Conservation (phyloP, 2,797 vertebrate species). For the Polyboroides typus region DNA sequence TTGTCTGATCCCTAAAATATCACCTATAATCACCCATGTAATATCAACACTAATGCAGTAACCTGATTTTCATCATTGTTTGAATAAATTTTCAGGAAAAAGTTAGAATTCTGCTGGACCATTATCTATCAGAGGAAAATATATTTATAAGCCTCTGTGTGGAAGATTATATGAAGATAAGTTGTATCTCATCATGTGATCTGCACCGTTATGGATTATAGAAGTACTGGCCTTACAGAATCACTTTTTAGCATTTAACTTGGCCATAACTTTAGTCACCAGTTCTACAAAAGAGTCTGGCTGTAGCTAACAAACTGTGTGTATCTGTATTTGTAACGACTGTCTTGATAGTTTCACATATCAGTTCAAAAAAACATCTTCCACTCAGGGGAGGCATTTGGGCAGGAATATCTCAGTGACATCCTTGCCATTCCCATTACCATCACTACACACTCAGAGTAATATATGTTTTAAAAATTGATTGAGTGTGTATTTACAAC, state of each 20-base stretch:
- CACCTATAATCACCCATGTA: conserved; percentile 4
- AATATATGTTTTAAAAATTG: conserved; percentile 54
- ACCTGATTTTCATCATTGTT: conserved; percentile 27
- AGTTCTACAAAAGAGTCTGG: background rate
- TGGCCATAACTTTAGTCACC: conserved; percentile 18
- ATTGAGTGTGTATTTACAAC: conserved; percentile 40
- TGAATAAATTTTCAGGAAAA: conserved; percentile 48
- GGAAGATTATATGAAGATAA: conserved; percentile 44
- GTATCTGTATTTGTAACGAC: conserved; percentile 27
- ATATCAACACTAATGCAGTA: conserved; percentile 32
- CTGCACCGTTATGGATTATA: background rate
- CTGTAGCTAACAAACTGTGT: background rate
- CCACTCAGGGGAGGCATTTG: conserved; percentile 35
- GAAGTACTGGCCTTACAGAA: conserved; percentile 23
- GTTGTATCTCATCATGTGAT: background rate
- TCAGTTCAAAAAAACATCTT: conserved; percentile 47
- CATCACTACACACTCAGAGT: background rate
- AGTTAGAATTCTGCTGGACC: conserved; percentile 44
- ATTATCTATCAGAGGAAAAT: conserved; percentile 43
- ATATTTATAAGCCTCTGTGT: conserved; percentile 31
- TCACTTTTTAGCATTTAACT: conserved; percentile 16
- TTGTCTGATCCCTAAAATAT: conserved; percentile 12
- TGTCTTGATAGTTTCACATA: conserved; percentile 29
- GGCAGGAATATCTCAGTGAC: conserved; percentile 47
- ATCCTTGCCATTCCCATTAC: conserved; percentile 32